Base-by-base conservation (phyloP, 2,888 invertebrate species). In the Polyommatus icarus region DNA sequence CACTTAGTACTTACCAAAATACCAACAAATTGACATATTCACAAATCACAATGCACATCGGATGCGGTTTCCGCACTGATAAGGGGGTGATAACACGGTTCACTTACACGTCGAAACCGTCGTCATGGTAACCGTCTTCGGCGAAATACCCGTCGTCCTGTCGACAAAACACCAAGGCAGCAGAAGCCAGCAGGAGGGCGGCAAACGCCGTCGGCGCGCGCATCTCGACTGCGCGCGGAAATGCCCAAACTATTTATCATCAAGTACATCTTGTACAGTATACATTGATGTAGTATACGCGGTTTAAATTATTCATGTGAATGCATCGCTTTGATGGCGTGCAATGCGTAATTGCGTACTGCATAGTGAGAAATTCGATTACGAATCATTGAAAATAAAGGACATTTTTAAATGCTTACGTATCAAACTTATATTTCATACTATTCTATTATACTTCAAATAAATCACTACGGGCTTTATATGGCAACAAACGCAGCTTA, bases 91-190 rank as follows among this genome's bases (percentile, higher is more conserved):
- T 72, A 78, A 78, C 79, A 83, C 80, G 79, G 76, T 80, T 83
- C 83, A 92, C 93, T 93, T 88, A 94, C 93, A 91, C 89, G 82
- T 93, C 91, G 81, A 93, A 83, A 79, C 89, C 89, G 82, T 93
- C 91, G 80, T 92, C 92, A 77, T 89, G 88, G 83, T 88, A 90
- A 77, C 87, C 88, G 80, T 91, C 91, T 82, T 92, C 93, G 29
- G 88, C 89, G 83, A 88, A 87, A 85, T 93, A 93, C 81, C 92
- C 92, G 77, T 87, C 88, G 78, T 90, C 89, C 80, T 88, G 86
- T 82, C 87, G 87, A 82, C 87, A 84, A 79, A 86, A 86, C 88
- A 91, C 92, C 87, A 91, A 90, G 91, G 81, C 79, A 76, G 81
- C 88, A 92, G 88, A 84, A 82, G 88, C 80, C 81, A 92, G 87